Evolutionary conservation across 2,797 vertebrate species (phyloP).

Genomic region (Characodon lateralis): DNA sequence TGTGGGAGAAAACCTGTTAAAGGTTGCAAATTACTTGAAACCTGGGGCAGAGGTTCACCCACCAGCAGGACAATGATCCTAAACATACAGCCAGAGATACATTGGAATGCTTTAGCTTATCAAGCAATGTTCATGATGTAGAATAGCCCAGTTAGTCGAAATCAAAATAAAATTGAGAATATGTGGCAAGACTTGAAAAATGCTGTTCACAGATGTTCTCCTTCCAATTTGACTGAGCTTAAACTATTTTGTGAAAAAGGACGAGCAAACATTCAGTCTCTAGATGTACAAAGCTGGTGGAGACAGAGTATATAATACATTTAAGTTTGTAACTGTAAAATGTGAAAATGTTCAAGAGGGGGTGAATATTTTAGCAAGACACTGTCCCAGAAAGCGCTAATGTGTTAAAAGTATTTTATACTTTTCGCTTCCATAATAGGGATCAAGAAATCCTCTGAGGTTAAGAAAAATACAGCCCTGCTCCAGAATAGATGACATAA

Average conservation of each 20-base stretch:
- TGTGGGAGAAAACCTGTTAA: not conserved
- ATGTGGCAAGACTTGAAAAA: not conserved
- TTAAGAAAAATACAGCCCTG: not conserved
- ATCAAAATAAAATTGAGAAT: not conserved
- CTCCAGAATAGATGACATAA: not conserved
- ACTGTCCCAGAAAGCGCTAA: constrained; percentile 1
- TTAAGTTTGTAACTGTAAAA: not conserved
- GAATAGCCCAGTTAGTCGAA: not conserved
- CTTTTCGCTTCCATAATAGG: constrained; percentile 7
- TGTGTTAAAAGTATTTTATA: constrained; percentile 5
- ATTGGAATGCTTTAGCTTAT: not conserved
- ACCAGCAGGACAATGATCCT: not conserved
- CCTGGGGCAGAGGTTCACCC: not conserved
- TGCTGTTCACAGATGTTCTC: too few species aligned
- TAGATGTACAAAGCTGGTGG: not conserved
- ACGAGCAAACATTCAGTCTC: not conserved
- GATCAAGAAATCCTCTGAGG: not conserved
- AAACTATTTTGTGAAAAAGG: not conserved
- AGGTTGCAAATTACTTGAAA: not conserved
- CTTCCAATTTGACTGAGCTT: not conserved
- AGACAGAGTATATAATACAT: not conserved
- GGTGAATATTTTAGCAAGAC: not conserved
- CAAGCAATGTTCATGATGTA: not conserved
- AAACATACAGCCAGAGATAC: not conserved
- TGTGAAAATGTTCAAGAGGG: not conserved